Evolutionary conservation across 2,888 invertebrate species (phyloP).

Genomic region (Plebejus anna): DNA sequence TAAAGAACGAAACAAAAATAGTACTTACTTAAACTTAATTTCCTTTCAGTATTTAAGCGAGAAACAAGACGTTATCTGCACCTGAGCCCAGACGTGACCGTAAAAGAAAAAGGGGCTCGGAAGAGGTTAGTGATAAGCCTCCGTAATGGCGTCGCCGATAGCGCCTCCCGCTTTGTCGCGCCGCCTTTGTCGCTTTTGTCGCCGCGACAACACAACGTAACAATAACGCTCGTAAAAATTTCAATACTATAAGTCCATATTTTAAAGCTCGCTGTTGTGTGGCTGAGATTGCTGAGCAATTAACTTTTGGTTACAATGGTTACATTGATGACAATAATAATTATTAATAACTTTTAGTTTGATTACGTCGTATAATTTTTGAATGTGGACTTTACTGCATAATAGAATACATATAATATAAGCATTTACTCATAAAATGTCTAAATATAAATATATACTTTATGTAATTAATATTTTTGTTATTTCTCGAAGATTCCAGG

Average conservation of each 20-base stretch:
- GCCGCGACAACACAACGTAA: constrained; percentile 63
- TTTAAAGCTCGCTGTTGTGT: constrained; percentile 11
- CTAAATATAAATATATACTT: no score
- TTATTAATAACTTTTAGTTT: no score
- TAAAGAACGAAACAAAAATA: background rate
- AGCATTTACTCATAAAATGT: no score
- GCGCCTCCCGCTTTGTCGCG: constrained; percentile 78
- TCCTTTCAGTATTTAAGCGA: background rate
- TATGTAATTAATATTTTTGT: background rate
- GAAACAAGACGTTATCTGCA: constrained; percentile 43
- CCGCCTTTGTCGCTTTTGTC: constrained; percentile 61
- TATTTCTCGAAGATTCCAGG: background rate
- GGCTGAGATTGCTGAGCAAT: background rate
- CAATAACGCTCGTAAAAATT: constrained; percentile 48
- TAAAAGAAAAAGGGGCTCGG: constrained; percentile 74
- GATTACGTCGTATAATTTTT: no score
- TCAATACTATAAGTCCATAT: constrained; percentile 14
- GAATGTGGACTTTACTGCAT: no score
- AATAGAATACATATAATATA: no score
- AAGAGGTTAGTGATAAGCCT: constrained; percentile 74
- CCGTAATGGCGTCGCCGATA: constrained; percentile 77
- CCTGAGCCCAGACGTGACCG: constrained; percentile 69
- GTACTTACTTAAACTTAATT: background rate
- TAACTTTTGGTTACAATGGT: background rate
- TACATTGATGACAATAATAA: no score